Percentiles rank a stretch among this genome's conserved stretches.
Conservation (phyloP, 2,888 invertebrate species). For the Listrodromus nycthemerus region DNA sequence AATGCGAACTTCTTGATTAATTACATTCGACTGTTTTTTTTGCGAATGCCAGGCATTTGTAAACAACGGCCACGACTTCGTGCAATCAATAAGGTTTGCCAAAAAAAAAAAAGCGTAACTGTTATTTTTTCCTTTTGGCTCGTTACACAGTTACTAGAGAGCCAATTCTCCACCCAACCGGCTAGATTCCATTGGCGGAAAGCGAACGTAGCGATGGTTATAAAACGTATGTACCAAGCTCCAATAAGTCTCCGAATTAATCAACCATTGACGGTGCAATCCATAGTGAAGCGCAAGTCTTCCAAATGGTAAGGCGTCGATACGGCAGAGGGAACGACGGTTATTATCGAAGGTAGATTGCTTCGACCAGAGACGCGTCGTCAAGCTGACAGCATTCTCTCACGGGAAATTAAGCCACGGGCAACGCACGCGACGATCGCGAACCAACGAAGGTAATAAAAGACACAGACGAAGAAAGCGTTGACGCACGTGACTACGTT, state of each 20-base stretch:
- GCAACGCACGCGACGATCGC: not conserved
- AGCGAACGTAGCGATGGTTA: not conserved
- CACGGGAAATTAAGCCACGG: constrained; percentile 29
- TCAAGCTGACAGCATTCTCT: constrained; percentile 4
- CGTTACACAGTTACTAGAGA: not conserved
- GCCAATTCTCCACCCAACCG: not conserved
- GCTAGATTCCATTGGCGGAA: not conserved
- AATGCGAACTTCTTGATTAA: not conserved
- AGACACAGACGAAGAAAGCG: not conserved
- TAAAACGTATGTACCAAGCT: not conserved
- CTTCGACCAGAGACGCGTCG: constrained; percentile 12
- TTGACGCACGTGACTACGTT: not conserved
- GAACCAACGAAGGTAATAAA: constrained; percentile 23
- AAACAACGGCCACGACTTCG: too few species aligned
- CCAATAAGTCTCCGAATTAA: not conserved
- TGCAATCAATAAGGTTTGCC: not conserved
- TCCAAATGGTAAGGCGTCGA: not conserved
- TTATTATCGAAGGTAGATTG: constrained; percentile 24
- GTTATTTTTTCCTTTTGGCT: not conserved
- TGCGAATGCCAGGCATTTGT: too few species aligned
- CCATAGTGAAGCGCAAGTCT: not conserved
- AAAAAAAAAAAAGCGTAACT: not conserved
- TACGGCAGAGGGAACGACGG: constrained; percentile 9
- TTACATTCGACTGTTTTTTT: too few species aligned
- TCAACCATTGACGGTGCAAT: not conserved